Evolutionary conservation across 1,140 invertebrate genomes (phyloP), one percentile per base, ranked within the genome.

Genomic region (Solenopsis invicta): DNA sequence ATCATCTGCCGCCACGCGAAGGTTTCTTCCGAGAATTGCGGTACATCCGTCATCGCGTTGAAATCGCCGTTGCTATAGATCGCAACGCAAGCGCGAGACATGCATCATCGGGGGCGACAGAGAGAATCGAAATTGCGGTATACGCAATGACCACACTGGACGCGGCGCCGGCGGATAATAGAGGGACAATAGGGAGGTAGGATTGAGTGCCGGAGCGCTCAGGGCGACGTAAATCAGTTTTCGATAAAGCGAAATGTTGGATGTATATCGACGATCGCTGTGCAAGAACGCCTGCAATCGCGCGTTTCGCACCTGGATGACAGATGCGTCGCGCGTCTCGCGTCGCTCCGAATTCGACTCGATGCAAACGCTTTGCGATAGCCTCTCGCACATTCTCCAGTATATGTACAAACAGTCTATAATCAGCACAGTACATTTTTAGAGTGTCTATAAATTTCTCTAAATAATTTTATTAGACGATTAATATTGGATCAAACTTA

Each of bases 151-250:
- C 67, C 66, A n/a, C 61, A 66, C 48, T 78, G 61, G 48, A 66
- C n/a, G 56, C 76, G 76, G 45, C 45, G 29, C 29, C 59, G 61
- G 18, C 6, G 50, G n/a, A 16, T 82, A 74, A 82, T 82, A 37
- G 67, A 59, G n/a, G 10, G 24, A 82, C 78, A 59, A 72, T 71
- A 45, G 16, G 6, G 13, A 12, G 13, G n/a, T 37, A 24, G 34
- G 18, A 81, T 71, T 72, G 78, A 59, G 67, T 45, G 52, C 21
- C 67, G 66, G 48, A 61, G 21, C 24, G 66, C 50, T 81, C 78
- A 61, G 37, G 24, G 50, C 66, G 52, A 41, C 13, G 54, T 82
- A 82, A 82, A 82, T 82, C 78, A 72, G 78, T 82, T 82, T 82
- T 74, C 78, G 48, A 82, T 82, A 74, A 45, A 72, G 78, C 78